Evolutionary conservation across 2,888 invertebrate species (phyloP).

Genomic region (Phyllotreta striolata): DNA sequence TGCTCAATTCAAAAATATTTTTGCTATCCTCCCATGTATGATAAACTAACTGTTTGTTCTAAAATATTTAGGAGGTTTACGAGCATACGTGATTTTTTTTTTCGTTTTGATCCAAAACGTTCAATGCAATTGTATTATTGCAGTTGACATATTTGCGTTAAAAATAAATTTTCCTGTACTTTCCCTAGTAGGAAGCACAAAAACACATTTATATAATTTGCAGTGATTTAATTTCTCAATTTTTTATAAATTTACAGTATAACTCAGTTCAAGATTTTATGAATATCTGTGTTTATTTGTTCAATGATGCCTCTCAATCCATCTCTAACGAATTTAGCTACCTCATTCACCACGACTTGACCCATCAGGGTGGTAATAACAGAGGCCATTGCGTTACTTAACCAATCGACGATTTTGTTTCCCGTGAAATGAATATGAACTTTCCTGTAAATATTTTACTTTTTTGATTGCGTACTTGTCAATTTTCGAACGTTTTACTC

Average conservation of each 20-base stretch:
- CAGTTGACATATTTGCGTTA: no score
- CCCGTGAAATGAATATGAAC: conserved; percentile 42
- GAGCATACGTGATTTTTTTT: no score
- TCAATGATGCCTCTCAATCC: conserved; percentile 61
- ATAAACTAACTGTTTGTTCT: no score
- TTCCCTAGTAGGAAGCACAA: no score
- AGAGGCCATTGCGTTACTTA: conserved; percentile 25
- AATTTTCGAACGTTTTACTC: conserved; percentile 24
- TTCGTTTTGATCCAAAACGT: no score
- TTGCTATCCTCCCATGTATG: no score
- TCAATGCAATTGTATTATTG: no score
- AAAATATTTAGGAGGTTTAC: no score
- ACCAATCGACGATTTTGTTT: conserved; percentile 43
- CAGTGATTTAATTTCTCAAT: background rate
- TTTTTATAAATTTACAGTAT: background rate
- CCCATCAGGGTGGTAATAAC: conserved; percentile 19
- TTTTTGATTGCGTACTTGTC: conserved; percentile 12
- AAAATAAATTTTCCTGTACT: no score
- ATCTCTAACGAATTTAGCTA: conserved; percentile 58
- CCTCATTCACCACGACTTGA: conserved; percentile 54
- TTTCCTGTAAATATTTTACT: conserved; percentile 36
- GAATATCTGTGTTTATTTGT: conserved; percentile 5
- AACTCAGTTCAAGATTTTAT: conserved; percentile 2
- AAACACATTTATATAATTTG: no score
- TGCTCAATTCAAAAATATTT: no score